Conservation (phyloP, 1,140 invertebrate genomes). For the Reticulitermes speratus region DNA sequence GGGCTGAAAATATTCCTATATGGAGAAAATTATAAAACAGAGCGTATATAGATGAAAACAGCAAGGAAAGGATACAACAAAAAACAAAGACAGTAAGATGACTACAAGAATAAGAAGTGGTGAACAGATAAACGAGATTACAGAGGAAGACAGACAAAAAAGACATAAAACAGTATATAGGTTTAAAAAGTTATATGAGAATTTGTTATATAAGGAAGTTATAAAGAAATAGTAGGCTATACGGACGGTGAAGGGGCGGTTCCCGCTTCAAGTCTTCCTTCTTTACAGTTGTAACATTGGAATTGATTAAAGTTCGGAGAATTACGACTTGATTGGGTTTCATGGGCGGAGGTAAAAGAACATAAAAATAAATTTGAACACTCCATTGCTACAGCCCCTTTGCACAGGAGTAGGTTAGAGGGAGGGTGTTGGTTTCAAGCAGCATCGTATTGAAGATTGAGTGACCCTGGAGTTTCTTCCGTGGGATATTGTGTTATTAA, state of each 20-base stretch:
- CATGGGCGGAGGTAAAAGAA: conserved; percentile 33
- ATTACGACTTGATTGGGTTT: conserved; percentile 35
- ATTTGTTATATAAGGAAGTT: conserved; percentile 26
- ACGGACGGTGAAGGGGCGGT: background rate
- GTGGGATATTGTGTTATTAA: background rate
- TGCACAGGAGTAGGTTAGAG: background rate
- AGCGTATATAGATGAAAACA: background rate
- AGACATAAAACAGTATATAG: background rate
- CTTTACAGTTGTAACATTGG: conserved; percentile 24
- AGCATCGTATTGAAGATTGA: background rate
- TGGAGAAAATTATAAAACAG: conserved; percentile 22
- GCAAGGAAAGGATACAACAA: conserved; percentile 2
- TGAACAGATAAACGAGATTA: conserved; percentile 9
- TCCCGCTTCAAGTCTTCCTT: background rate
- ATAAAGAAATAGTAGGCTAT: conserved; percentile 17
- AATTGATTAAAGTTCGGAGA: conserved; percentile 34
- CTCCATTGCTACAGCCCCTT: background rate
- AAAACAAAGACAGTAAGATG: background rate
- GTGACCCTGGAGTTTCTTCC: background rate
- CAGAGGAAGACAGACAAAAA: background rate
- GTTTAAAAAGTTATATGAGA: conserved; percentile 18
- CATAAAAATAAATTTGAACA: conserved; percentile 33
- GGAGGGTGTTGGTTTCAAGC: background rate
- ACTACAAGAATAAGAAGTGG: background rate
- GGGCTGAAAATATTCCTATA: background rate